Percentiles rank a stretch among this genome's conserved stretches.
These are phyloP conservation scores for Phragmatobia fuliginosa DNA, from an alignment of 2,888 invertebrate genomes.

Conservation along the genomic window DNA sequence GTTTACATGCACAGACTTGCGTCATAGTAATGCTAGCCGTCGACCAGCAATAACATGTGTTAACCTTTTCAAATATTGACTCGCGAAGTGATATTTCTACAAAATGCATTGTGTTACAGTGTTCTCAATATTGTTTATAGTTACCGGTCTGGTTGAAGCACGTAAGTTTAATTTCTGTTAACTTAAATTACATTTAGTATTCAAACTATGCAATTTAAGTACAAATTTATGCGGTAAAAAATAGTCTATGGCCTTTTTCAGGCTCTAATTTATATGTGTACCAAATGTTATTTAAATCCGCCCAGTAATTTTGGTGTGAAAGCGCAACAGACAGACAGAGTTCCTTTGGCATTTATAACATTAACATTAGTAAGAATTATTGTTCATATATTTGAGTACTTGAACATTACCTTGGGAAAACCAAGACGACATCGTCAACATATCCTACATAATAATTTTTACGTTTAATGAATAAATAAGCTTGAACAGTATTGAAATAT, in stretches of 20 bases:
- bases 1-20: background rate
- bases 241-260: too few relatives aligned
- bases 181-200: background rate
- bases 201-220: background rate
- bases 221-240: too few relatives aligned
- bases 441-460: background rate
- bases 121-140: background rate
- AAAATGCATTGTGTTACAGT: slow-evolving; percentile 11
- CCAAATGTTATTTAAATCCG: too few relatives aligned
- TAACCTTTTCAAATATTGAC: background rate
- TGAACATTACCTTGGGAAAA: background rate
- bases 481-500: background rate
- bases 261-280: too few relatives aligned
- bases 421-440: background rate
- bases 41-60: slow-evolving; percentile 5
- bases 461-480: background rate
- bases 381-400: background rate
- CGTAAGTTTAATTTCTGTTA: slow-evolving; percentile 23
- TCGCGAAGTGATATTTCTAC: slow-evolving; percentile 5
- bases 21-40: background rate
- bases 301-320: too few relatives aligned
- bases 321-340: too few relatives aligned
- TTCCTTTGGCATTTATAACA: too few relatives aligned
- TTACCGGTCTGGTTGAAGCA: slow-evolving; percentile 12
- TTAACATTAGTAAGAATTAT: too few relatives aligned